Evolutionary conservation across 1,140 invertebrate species (phyloP).

Genomic region (Micrasema minimum): DNA sequence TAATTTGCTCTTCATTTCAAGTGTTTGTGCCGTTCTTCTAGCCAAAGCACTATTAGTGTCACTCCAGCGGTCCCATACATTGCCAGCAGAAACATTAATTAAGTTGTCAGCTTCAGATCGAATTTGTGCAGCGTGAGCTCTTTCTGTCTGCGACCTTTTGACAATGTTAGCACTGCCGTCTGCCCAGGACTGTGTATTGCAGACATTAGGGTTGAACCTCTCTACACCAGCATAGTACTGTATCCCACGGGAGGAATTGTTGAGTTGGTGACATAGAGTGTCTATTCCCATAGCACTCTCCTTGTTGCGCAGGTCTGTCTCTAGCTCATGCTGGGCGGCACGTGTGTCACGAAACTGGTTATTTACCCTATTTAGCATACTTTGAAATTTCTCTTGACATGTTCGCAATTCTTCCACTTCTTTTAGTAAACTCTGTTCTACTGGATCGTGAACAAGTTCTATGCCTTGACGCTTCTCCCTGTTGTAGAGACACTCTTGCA

Average conservation of each 20-base stretch:
- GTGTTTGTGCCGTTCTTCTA: conserved; percentile 78
- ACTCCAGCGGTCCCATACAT: conserved; percentile 93
- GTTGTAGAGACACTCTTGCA: conserved; percentile 92
- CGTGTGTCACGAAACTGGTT: conserved; percentile 74
- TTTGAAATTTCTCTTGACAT: conserved; percentile 79
- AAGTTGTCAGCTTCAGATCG: conserved; percentile 81
- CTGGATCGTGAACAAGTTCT: conserved; percentile 85
- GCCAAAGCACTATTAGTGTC: conserved; percentile 84
- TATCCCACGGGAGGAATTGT: conserved; percentile 79
- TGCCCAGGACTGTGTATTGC: conserved; percentile 86
- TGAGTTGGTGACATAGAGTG: conserved; percentile 86
- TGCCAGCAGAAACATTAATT: conserved; percentile 82
- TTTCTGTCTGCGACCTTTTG: conserved; percentile 84
- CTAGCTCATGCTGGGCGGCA: conserved; percentile 84
- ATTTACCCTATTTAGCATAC: conserved; percentile 75
- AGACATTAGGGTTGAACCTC: conserved; percentile 87
- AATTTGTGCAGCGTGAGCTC: conserved; percentile 82
- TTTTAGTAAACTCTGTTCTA: conserved; percentile 82
- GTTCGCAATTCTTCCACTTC: conserved; percentile 85
- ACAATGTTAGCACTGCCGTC: conserved; percentile 85
- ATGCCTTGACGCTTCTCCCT: conserved; percentile 84
- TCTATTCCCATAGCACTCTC: conserved; percentile 89
- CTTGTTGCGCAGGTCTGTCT: conserved; percentile 90
- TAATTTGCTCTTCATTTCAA: conserved; percentile 88
- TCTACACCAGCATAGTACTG: conserved; percentile 93